Evolutionary conservation across 2,888 invertebrate genomes (phyloP).

Genomic region (Lydus trimaculatus): DNA sequence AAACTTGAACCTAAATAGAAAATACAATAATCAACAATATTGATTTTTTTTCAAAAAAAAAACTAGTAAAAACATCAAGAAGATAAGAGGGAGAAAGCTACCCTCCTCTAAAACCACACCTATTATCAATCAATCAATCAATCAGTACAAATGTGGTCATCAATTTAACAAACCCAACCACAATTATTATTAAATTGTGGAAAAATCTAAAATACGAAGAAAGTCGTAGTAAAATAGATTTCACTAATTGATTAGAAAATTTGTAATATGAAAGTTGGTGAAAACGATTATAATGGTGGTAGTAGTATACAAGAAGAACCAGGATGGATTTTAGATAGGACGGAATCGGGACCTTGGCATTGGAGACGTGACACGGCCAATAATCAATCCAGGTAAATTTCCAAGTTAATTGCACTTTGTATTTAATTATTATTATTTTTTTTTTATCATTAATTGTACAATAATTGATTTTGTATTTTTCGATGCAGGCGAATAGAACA

Average conservation of each 20-base stretch:
- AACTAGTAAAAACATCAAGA: neutral
- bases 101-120: neutral
- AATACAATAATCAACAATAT: neutral
- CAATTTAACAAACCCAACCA: too few relatives aligned
- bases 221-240: neutral
- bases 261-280: slow-evolving; percentile 1
- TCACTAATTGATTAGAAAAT: neutral
- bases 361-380: slow-evolving; percentile 56
- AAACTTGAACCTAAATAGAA: neutral
- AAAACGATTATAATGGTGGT: slow-evolving; percentile 29
- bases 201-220: slow-evolving; percentile 6
- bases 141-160: neutral
- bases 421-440: neutral
- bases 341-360: slow-evolving; percentile 55
- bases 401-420: slow-evolving; percentile 1
- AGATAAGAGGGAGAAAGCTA: neutral
- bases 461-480: neutral
- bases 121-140: slow-evolving; percentile 1
- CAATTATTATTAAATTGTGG: neutral
- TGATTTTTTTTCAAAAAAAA: neutral
- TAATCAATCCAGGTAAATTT: slow-evolving; percentile 51
- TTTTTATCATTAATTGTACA: neutral
- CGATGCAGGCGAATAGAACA: neutral
- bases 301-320: slow-evolving; percentile 50
- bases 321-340: slow-evolving; percentile 59